phyloP scores from a whole-genome alignment of 1,140 invertebrate genomes.

The Calycopis cecrops region DNA sequence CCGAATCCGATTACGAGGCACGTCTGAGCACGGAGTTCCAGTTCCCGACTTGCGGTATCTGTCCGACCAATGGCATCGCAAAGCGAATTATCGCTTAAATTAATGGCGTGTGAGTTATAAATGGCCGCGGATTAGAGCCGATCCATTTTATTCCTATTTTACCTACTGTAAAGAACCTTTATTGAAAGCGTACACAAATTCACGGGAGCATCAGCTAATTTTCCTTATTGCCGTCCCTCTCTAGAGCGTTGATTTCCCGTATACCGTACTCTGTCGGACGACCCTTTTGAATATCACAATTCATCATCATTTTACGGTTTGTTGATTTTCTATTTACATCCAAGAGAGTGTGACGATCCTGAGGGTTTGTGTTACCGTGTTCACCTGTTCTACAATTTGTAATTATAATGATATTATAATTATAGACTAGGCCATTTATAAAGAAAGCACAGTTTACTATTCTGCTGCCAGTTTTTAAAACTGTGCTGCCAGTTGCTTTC shows the following conservation, averaged over 20 bases:
- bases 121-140: slow-evolving; percentile 67
- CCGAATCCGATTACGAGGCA: slow-evolving; percentile 38
- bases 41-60: slow-evolving; percentile 46
- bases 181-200: slow-evolving; percentile 73
- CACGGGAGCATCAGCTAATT: slow-evolving; percentile 65
- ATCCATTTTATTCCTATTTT: slow-evolving; percentile 72
- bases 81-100: slow-evolving; percentile 70
- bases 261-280: slow-evolving; percentile 44
- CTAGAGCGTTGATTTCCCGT: slow-evolving; percentile 24
- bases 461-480: no score
- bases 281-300: slow-evolving; percentile 57
- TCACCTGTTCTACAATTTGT: slow-evolving; percentile 26
- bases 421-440: slow-evolving; percentile 12
- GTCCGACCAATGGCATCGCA: slow-evolving; percentile 52
- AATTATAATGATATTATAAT: no score
- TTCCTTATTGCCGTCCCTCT: slow-evolving; percentile 45
- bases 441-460: slow-evolving; percentile 10
- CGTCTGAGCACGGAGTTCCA: slow-evolving; percentile 35
- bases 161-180: slow-evolving; percentile 70
- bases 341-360: slow-evolving; percentile 18
- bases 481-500: no score
- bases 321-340: slow-evolving; percentile 59
- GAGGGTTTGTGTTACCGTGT: slow-evolving; percentile 14
- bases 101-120: slow-evolving; percentile 74
- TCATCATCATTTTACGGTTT: slow-evolving; percentile 71